Evolutionary conservation across 1,140 invertebrate species (phyloP).

Genomic region (Drosophila burlai): DNA sequence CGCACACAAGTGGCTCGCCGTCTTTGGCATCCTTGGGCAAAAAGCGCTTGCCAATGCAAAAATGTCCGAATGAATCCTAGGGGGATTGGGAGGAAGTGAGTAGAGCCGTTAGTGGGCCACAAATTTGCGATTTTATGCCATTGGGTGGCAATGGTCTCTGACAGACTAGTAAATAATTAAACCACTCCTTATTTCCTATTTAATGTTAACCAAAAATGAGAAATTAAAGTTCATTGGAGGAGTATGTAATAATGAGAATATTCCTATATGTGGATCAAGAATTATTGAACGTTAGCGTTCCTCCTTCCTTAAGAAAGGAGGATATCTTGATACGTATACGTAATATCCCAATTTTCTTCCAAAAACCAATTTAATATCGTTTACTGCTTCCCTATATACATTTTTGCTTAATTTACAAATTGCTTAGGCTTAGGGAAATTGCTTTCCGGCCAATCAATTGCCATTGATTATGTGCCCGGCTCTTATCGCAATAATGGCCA

Average conservation of each 20-base stretch:
- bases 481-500: conserved; percentile 34
- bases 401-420: conserved; percentile 34
- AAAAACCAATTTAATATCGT: conserved; percentile 38
- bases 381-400: conserved; percentile 29
- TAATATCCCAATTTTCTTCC: conserved; percentile 6
- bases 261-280: neutral
- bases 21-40: conserved; percentile 12
- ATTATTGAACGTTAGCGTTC: neutral
- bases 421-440: conserved; percentile 31
- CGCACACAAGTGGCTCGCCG: conserved; percentile 53
- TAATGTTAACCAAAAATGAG: conserved; percentile 23
- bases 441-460: conserved; percentile 41
- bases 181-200: conserved; percentile 23
- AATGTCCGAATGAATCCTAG: conserved; percentile 38
- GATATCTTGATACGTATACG: neutral
- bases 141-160: conserved; percentile 38
- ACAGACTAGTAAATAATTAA: conserved; percentile 45
- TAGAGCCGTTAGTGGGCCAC: conserved; percentile 27
- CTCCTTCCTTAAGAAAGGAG: neutral
- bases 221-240: conserved; percentile 3
- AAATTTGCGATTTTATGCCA: conserved; percentile 70
- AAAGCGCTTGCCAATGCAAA: conserved; percentile 59
- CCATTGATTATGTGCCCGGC: conserved; percentile 41
- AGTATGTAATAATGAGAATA: neutral
- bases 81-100: neutral